A percentile compares a stretch with the other conserved stretches of the same genome.
phyloP scores from a whole-genome alignment of 1,140 invertebrate species.

The Panagrolaimus sp. region DNA sequence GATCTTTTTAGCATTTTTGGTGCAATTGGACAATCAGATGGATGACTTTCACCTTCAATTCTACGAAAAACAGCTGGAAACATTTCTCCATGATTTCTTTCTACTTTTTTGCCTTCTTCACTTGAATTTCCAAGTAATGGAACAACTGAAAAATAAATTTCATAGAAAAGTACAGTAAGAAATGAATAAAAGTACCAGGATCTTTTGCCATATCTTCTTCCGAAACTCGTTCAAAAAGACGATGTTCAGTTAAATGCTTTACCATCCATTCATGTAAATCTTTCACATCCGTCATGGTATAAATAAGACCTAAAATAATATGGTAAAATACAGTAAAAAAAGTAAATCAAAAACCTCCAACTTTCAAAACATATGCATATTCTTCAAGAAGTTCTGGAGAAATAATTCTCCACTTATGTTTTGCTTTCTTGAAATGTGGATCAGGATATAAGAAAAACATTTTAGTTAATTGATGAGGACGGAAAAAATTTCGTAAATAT shows the following conservation, averaged over 20 bases:
- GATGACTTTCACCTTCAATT: slow-evolving; percentile 53
- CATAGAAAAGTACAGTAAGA: slow-evolving; percentile 27
- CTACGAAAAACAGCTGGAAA: slow-evolving; percentile 78
- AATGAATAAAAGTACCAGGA: slow-evolving; percentile 58
- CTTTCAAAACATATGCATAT: slow-evolving; percentile 85
- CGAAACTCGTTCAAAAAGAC: slow-evolving; percentile 74
- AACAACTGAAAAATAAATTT: slow-evolving; percentile 68
- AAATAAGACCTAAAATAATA: slow-evolving; percentile 76
- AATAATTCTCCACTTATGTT: slow-evolving; percentile 99
- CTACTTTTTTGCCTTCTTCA: slow-evolving; percentile 96
- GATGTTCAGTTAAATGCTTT: slow-evolving; percentile 81
- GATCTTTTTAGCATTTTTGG: neutral
- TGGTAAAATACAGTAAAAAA: slow-evolving; percentile 60
- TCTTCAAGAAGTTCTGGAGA: slow-evolving; percentile 84
- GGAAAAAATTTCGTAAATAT: slow-evolving; percentile 87
- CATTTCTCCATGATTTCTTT: slow-evolving; percentile 86
- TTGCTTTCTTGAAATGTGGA: slow-evolving; percentile 97
- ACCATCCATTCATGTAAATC: slow-evolving; percentile 97
- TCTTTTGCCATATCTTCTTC: slow-evolving; percentile 73
- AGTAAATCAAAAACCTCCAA: slow-evolving; percentile 67
- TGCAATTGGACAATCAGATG: neutral
- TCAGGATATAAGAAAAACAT: slow-evolving; percentile 99
- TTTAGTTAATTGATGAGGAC: slow-evolving; percentile 88
- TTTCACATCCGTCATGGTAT: slow-evolving; percentile 95
- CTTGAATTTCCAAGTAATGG: slow-evolving; percentile 82